phyloP scores from a whole-genome alignment of 2,888 invertebrate genomes.

The Ennomos erosarius region DNA sequence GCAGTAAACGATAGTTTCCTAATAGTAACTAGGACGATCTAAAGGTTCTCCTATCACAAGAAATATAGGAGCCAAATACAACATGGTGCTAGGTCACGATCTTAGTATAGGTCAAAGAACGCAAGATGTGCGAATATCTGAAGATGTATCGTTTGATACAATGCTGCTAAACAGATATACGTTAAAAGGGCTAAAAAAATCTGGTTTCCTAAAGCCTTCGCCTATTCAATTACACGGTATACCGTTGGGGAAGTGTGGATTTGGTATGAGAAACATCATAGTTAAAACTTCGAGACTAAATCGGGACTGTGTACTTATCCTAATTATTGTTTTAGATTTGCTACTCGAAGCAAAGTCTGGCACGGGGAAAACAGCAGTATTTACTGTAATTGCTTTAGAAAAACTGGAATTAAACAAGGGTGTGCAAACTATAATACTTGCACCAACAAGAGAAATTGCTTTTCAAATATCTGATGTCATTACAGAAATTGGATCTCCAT shows the following conservation, averaged over 20 bases:
- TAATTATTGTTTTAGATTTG: conserved; percentile 87
- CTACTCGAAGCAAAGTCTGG: conserved; percentile 98
- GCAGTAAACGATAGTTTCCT: too few species aligned
- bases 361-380: conserved; percentile 98
- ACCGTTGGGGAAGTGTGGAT: conserved; percentile 95
- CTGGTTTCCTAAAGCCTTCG: conserved; percentile 94
- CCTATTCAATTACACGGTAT: conserved; percentile 97
- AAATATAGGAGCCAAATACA: conserved; percentile 6
- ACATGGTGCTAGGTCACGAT: conserved; percentile 86
- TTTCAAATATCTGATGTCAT: conserved; percentile 94
- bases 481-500: conserved; percentile 87
- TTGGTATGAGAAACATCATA: conserved; percentile 86
- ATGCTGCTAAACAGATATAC: conserved; percentile 88
- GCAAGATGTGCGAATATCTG: conserved; percentile 88
- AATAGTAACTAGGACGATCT: too few species aligned
- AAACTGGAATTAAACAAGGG: conserved; percentile 84
- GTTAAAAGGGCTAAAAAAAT: conserved; percentile 87
- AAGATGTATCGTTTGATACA: conserved; percentile 90
- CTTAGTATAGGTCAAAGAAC: conserved; percentile 87
- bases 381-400: conserved; percentile 93
- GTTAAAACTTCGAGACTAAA: not conserved
- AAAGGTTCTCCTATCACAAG: too few species aligned
- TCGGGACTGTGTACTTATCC: not conserved
- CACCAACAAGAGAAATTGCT: conserved; percentile 98
- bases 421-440: conserved; percentile 92